These are phyloP conservation scores for Echinarachnius parma DNA, from an alignment of 53 echinoderm and acorn worm species.

Conservation along the genomic window DNA sequence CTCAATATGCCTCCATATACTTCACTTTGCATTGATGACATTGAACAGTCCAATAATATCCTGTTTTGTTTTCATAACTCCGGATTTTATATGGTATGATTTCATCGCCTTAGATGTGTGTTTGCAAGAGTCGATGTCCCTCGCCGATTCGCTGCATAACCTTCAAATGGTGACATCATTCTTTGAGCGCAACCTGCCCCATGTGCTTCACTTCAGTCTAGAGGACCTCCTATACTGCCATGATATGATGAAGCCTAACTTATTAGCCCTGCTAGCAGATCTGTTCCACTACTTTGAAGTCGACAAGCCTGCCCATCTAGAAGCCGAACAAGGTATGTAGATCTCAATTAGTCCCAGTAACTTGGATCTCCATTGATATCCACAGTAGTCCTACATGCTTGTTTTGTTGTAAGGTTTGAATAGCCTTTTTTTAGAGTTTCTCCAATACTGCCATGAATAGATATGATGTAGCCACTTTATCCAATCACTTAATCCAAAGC, in stretches of 20 bases:
- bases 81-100: too few relatives aligned
- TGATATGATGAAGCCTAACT: conserved; percentile 66
- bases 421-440: too few relatives aligned
- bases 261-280: conserved; percentile 73
- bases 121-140: conserved; percentile 80
- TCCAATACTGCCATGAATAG: too few relatives aligned
- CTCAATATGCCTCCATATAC: conserved; percentile 54
- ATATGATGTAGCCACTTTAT: too few relatives aligned
- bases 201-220: conserved; percentile 62
- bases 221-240: conserved; percentile 92
- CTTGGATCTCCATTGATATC: too few relatives aligned
- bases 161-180: conserved; percentile 73
- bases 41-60: too few relatives aligned
- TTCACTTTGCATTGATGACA: too few relatives aligned
- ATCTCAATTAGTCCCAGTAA: not conserved
- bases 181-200: conserved; percentile 58
- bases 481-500: too few relatives aligned
- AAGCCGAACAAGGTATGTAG: conserved; percentile 29
- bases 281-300: conserved; percentile 82
- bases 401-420: too few relatives aligned
- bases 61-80: not conserved
- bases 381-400: too few relatives aligned
- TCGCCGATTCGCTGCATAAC: conserved; percentile 93
- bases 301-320: conserved; percentile 61
- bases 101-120: conserved; percentile 69